phyloP scores from a whole-genome alignment of 2,888 invertebrate genomes.

The Tenodera sinensis region DNA sequence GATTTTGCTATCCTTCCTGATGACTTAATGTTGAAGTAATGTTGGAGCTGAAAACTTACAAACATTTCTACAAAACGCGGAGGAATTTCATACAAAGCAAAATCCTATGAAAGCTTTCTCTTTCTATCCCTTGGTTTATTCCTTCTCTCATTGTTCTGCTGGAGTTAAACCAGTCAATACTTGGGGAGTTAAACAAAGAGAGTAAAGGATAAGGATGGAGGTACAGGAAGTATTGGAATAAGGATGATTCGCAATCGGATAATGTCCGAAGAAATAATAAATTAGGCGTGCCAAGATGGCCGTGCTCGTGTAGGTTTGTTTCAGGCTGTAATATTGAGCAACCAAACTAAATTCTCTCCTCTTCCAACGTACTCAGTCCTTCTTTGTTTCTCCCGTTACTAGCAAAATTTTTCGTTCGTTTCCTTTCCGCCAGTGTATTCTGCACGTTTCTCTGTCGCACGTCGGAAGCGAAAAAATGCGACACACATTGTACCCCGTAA shows the following conservation, averaged over 20 bases:
- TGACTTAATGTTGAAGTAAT: too few relatives aligned
- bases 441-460: not conserved
- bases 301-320: not conserved
- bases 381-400: not conserved
- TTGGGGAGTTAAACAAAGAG: not conserved
- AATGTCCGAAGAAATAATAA: not conserved
- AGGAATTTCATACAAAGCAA: not conserved
- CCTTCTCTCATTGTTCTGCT: not conserved
- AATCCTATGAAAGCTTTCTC: not conserved
- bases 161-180: not conserved
- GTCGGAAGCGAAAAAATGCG: not conserved
- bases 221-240: not conserved
- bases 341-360: not conserved
- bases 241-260: not conserved
- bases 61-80: too few relatives aligned
- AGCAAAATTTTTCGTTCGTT: not conserved
- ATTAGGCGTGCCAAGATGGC: conserved; percentile 6
- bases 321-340: not conserved
- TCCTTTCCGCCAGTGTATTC: not conserved
- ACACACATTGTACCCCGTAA: conserved; percentile 7
- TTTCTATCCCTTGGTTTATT: not conserved
- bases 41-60: too few relatives aligned
- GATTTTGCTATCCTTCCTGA: too few relatives aligned
- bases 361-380: not conserved
- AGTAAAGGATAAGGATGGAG: not conserved